These are phyloP conservation scores for Mesoligia furuncula DNA, from an alignment of 2,888 invertebrate genomes.

Conservation along the genomic window DNA sequence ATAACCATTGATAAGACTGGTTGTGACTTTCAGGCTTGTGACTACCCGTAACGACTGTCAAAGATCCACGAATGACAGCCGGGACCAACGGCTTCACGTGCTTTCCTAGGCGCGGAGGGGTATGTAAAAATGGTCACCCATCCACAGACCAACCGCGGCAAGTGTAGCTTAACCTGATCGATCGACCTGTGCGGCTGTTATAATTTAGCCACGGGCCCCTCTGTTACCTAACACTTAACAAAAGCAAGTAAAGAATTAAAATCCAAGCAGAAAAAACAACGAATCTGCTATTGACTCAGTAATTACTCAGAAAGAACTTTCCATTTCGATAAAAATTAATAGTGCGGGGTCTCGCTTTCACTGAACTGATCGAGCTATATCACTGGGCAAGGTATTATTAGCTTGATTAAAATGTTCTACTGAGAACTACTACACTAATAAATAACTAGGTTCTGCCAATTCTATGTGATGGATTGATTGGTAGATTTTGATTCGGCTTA, in stretches of 20 bases:
- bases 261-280: constrained; percentile 26
- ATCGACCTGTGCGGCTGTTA: too few species aligned
- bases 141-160: too few species aligned
- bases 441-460: neutral
- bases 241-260: constrained; percentile 25
- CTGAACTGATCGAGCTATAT: constrained; percentile 42
- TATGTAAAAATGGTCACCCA: too few species aligned
- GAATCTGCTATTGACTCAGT: constrained; percentile 43
- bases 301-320: constrained; percentile 60
- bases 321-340: constrained; percentile 59
- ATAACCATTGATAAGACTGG: too few species aligned
- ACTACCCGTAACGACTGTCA: too few species aligned
- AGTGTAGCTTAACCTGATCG: too few species aligned
- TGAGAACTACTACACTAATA: constrained; percentile 27
- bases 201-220: too few species aligned
- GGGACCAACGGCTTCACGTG: too few species aligned
- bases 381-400: constrained; percentile 20
- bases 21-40: too few species aligned
- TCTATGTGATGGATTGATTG: constrained; percentile 3
- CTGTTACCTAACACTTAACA: constrained; percentile 19
- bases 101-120: too few species aligned
- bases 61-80: too few species aligned
- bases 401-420: constrained; percentile 32
- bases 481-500: neutral
- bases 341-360: constrained; percentile 44